Base-by-base conservation (phyloP, 2,888 invertebrate genomes). In the Venusia cambrica region DNA sequence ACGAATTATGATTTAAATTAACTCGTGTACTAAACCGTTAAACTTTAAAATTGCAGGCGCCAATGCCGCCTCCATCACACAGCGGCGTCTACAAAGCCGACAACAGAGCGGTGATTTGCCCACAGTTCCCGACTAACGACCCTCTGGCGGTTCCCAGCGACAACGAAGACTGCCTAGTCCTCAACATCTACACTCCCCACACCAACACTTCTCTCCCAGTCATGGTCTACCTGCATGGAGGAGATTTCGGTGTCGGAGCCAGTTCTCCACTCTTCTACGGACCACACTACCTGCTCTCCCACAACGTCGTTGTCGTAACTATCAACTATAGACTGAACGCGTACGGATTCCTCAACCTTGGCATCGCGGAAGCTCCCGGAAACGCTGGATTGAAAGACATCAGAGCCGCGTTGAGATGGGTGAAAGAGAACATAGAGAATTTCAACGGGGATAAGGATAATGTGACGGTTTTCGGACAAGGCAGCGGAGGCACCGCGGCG, bases 311-410 rank as follows among this genome's bases (percentile, higher is more conserved):
- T 0, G 58, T 89, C 0, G 81, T 89, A 0, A 83, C 89, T 0
- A 45, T 89, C 0, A 89, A 89, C 48, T 89, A 88, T 26, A 74
- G 89, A 30, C 48, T 89, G 0, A 88, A 87, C 17, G 75, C 63
- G 0, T 74, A 85, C 2, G 89, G 89, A 1, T 88, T 88, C 40
- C 57, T 88, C 0, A 87, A 85, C 45, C 51, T 88, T 1, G 77
- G 75, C 0, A 58, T 69, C 0, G 46, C 66, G 10, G 80, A 81
- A 5, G 85, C 87, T 0, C 85, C 87, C 1, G 88, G 88, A 0
- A 88, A 88, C 13, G 85, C 87, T 19, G 88, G 87, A 0, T 57
- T 88, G 2, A 87, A 87, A 39, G 88, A 88, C 12, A 85, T 87
- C 0, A 65, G 84, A 44, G 72, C 79, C 0, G 87, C 87, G 2